Evolutionary conservation across 2,113 vertebrate species (phyloP), one percentile per base, ranked within the genome.

Genomic region (Oostethus manadensis): DNA sequence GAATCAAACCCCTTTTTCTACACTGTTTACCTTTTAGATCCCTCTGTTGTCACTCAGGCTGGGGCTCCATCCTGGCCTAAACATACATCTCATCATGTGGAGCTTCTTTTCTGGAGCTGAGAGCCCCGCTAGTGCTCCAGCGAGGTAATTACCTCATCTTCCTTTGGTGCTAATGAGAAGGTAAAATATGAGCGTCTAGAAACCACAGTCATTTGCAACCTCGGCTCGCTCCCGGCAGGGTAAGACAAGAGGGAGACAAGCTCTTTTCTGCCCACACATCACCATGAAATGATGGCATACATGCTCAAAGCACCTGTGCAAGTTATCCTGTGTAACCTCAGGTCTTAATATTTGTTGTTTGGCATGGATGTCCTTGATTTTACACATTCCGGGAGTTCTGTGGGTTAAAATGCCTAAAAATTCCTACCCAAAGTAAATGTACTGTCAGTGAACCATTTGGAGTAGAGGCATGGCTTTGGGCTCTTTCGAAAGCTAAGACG

Each of bases 121-220:
- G 68, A 75, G 73, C 72, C 50, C 8, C 48, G 64, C 77, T 86
- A 84, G 77, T 81, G 87, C 77, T 85, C 77, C 76, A 68, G 59
- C 80, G 53, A 68, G 70, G 79, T 88, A 86, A 90, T 89, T 87
- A 87, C 78, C 73, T 68, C 64, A 56, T 82, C 76, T 76, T 80
- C 74, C 82, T 83, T 82, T 84, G 76, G 73, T 85, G 82, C 86
- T 90, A 88, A 89, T 84, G 84, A 90, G 86, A 72, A 82, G 76
- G 75, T 84, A 81, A 87, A 84, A 86, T 86, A 86, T 79, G 78
- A 84, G 78, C 60, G 62, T 73, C 84, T 81, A 80, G 75, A 64
- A 75, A 73, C 74, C 10, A n/a, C 68, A 76, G 71, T 83, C 81
- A 77, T 87, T 87, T 83, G 77, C 66, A 69, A 79, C 76, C 70